A percentile compares a stretch with the other conserved stretches of the same genome.
phyloP scores from a whole-genome alignment of 2,113 vertebrate genomes.

The Speoplatyrhinus poulsoni region DNA sequence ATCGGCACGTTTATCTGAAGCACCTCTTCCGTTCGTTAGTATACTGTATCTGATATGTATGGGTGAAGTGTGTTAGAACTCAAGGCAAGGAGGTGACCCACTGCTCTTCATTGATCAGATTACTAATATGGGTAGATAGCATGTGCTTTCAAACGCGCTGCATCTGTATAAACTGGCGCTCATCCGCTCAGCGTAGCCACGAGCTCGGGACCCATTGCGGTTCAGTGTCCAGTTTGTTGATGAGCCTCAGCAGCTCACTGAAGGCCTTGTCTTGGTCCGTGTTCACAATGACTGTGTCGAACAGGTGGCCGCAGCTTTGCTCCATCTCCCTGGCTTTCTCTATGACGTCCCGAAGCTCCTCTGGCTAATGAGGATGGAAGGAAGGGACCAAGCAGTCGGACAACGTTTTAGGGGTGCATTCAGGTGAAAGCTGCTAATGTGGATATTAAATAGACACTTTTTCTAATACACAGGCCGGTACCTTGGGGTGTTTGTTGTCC shows the following conservation, averaged over 20 bases:
- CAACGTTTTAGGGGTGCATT: not conserved
- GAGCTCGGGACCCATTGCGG: conserved; percentile 98
- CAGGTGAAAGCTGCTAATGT: not conserved
- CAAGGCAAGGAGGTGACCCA: not conserved
- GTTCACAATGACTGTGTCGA: conserved; percentile 94
- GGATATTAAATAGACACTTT: not conserved
- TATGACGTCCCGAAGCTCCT: conserved; percentile 96
- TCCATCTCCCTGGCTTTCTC: conserved; percentile 98
- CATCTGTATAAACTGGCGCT: conserved; percentile 3
- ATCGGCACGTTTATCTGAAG: not conserved
- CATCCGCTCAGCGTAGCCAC: conserved; percentile 83
- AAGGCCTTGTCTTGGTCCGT: conserved; percentile 92
- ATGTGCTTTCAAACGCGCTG: conserved; percentile 4
- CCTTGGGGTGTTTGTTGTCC: conserved; percentile 97
- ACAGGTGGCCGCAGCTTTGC: conserved; percentile 95
- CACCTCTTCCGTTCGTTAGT: not conserved
- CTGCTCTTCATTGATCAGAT: not conserved
- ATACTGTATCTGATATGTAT: not conserved
- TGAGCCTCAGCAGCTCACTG: conserved; percentile 90
- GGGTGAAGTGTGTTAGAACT: not conserved
- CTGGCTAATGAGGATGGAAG: conserved; percentile 77
- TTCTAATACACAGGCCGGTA: conserved; percentile 46
- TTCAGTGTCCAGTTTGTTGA: conserved; percentile 98
- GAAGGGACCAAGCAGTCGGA: conserved; percentile 4
- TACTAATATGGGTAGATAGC: not conserved